Percentiles rank a stretch among this genome's conserved stretches.
Evolutionary conservation across 2,888 invertebrate genomes (phyloP).

Genomic region (Nomada ruficornis): DNA sequence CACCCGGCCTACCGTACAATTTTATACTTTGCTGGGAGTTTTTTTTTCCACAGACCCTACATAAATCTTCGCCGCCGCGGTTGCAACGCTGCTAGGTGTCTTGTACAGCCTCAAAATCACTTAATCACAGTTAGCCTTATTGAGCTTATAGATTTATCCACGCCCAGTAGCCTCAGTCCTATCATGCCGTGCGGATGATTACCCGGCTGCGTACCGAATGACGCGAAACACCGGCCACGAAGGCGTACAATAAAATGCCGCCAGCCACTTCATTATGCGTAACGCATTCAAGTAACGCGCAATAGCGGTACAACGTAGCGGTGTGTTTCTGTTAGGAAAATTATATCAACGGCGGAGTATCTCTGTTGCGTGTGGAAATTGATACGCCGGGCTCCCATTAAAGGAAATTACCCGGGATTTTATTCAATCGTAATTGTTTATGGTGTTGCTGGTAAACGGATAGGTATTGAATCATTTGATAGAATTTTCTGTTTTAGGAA

Average conservation of each 20-base stretch:
- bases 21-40: constrained; percentile 32
- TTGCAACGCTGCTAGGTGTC: constrained; percentile 63
- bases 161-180: constrained; percentile 82
- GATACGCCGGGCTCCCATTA: too few species aligned
- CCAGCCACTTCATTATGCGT: constrained; percentile 78
- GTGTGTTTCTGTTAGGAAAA: constrained; percentile 33
- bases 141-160: constrained; percentile 81
- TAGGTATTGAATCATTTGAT: too few species aligned
- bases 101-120: constrained; percentile 72
- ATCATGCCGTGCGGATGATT: constrained; percentile 81
- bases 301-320: constrained; percentile 65
- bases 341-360: constrained; percentile 19
- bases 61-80: constrained; percentile 66
- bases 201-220: constrained; percentile 76
- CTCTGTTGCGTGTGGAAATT: neutral
- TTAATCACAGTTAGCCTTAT: constrained; percentile 77
- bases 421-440: too few species aligned
- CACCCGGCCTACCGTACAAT: neutral
- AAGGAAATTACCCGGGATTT: too few species aligned
- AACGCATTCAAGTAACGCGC: constrained; percentile 76
- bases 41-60: constrained; percentile 52
- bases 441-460: too few species aligned
- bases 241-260: constrained; percentile 75
- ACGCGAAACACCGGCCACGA: constrained; percentile 67
- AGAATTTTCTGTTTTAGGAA: too few species aligned